These are phyloP conservation scores for Proctacanthus coquilletti DNA, from an alignment of 1,140 invertebrate species.

Conservation along the genomic window DNA sequence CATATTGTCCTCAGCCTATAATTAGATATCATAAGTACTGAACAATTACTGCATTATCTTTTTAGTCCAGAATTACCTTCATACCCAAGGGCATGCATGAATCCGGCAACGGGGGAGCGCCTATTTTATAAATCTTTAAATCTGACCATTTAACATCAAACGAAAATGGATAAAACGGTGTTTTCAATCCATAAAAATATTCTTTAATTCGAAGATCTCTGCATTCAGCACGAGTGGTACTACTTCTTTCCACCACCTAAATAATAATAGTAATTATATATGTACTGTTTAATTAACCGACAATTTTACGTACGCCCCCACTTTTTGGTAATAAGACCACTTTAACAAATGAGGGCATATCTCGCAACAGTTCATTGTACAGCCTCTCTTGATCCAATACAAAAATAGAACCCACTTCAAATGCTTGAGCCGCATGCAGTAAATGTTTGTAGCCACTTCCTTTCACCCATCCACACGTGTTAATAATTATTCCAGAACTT, in stretches of 20 bases:
- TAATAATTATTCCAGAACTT: constrained; percentile 89
- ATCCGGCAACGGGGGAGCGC: constrained; percentile 78
- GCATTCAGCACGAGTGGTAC: constrained; percentile 50
- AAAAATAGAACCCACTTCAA: constrained; percentile 90
- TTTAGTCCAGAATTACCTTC: constrained; percentile 37
- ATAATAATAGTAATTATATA: background rate
- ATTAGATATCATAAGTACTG: too few relatives aligned
- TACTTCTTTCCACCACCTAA: constrained; percentile 71
- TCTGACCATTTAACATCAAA: constrained; percentile 81
- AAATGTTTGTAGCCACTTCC: constrained; percentile 70
- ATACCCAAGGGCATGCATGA: constrained; percentile 92
- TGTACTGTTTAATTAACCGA: background rate
- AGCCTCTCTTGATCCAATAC: constrained; percentile 94
- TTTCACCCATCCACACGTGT: constrained; percentile 96
- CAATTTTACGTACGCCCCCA: constrained; percentile 60
- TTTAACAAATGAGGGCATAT: constrained; percentile 86
- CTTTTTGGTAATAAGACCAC: constrained; percentile 91
- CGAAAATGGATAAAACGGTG: constrained; percentile 79
- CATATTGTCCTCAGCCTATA: constrained; percentile 62
- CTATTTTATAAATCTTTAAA: constrained; percentile 86
- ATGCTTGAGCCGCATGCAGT: constrained; percentile 75
- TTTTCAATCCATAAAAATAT: constrained; percentile 87
- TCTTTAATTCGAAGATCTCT: constrained; percentile 72
- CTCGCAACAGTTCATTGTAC: constrained; percentile 84
- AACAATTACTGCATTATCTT: too few relatives aligned